phyloP scores from a whole-genome alignment of 2,888 invertebrate species.

The Petrophora chlorosata region DNA sequence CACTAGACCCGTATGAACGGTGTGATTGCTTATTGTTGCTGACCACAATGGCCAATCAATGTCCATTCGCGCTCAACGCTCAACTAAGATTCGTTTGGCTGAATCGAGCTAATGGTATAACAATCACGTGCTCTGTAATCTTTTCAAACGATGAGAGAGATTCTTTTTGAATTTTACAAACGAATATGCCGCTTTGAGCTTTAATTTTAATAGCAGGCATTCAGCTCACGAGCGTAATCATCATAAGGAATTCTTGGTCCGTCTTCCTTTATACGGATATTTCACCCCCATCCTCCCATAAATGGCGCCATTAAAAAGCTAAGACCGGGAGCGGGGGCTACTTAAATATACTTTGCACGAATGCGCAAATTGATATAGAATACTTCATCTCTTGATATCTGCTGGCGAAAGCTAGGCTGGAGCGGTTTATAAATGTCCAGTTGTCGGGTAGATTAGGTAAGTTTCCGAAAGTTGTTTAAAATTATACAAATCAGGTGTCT shows the following conservation, averaged over 20 bases:
- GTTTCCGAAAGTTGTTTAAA: slow-evolving; percentile 1
- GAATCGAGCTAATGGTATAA: slow-evolving; percentile 44
- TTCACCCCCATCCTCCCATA: slow-evolving; percentile 63
- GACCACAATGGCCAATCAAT: slow-evolving; percentile 73
- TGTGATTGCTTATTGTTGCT: slow-evolving; percentile 71
- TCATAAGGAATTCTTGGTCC: slow-evolving; percentile 60
- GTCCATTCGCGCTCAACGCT: slow-evolving; percentile 49
- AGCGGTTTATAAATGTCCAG: slow-evolving; percentile 33
- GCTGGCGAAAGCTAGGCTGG: slow-evolving; percentile 42
- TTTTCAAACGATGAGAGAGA: slow-evolving; percentile 18
- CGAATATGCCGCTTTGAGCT: slow-evolving; percentile 36
- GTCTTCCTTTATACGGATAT: slow-evolving; percentile 65
- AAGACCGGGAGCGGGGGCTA: slow-evolving; percentile 64
- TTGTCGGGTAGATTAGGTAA: slow-evolving; percentile 13
- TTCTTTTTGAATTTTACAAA: slow-evolving; percentile 28
- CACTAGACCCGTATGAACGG: slow-evolving; percentile 49
- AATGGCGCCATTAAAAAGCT: slow-evolving; percentile 75
- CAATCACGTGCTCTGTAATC: slow-evolving; percentile 37
- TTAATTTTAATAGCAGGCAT: slow-evolving; percentile 50
- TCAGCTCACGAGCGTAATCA: slow-evolving; percentile 55
- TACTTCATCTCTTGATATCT: slow-evolving; percentile 71
- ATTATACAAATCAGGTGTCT: background rate
- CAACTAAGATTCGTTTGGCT: slow-evolving; percentile 49
- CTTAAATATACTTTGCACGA: slow-evolving; percentile 79
- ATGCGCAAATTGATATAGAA: slow-evolving; percentile 80